phyloP scores from a whole-genome alignment of 2,888 invertebrate genomes.

The Leptinotarsa peninsularis region DNA sequence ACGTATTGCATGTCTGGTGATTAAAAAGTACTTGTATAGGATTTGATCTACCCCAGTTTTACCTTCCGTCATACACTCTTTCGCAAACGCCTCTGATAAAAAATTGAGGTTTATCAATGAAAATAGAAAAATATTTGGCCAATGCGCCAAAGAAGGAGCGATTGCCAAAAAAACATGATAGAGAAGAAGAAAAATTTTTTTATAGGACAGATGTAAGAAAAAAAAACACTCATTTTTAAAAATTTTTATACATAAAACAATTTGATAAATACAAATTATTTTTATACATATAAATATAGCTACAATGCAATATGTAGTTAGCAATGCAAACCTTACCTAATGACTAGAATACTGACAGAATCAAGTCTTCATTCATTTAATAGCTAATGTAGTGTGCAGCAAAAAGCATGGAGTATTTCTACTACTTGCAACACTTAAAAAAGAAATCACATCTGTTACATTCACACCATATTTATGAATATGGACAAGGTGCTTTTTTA shows the following conservation, averaged over 20 bases:
- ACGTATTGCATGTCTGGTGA: too few species aligned
- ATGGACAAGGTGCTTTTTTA: neutral
- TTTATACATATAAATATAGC: slow-evolving; percentile 54
- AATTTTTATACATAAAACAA: slow-evolving; percentile 57
- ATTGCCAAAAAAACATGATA: too few species aligned
- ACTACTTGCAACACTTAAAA: slow-evolving; percentile 44
- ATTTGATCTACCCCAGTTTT: too few species aligned
- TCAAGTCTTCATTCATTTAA: slow-evolving; percentile 59
- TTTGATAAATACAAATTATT: slow-evolving; percentile 58
- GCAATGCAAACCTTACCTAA: slow-evolving; percentile 56
- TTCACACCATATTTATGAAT: slow-evolving; percentile 34
- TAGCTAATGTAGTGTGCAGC: slow-evolving; percentile 53
- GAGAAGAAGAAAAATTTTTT: too few species aligned
- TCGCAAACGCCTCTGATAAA: too few species aligned
- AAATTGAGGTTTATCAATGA: too few species aligned
- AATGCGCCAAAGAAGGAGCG: too few species aligned
- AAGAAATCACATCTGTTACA: slow-evolving; percentile 52
- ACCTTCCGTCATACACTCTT: too few species aligned
- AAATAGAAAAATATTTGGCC: too few species aligned
- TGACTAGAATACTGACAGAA: slow-evolving; percentile 63
- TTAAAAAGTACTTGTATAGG: too few species aligned
- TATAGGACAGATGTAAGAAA: too few species aligned
- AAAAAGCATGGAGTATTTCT: slow-evolving; percentile 48
- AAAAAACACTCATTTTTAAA: slow-evolving; percentile 27
- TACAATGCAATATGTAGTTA: slow-evolving; percentile 52